Evolutionary conservation across 2,113 vertebrate genomes (phyloP).

Genomic region (Mustelus asterias): DNA sequence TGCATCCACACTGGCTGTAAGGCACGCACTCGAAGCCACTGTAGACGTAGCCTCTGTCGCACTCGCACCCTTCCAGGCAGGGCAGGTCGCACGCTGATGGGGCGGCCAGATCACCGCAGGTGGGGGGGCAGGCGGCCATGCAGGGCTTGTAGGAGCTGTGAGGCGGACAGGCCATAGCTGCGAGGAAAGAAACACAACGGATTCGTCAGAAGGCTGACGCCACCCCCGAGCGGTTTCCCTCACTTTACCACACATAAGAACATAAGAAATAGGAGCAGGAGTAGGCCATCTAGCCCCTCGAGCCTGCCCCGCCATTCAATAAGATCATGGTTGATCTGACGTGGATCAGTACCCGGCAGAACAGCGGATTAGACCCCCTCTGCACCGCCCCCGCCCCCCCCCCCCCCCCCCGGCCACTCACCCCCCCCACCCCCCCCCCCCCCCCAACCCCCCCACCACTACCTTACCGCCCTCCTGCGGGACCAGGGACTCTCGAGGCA

Average conservation of each 20-base stretch:
- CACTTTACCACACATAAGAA: too few relatives aligned
- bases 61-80: constrained; percentile 56
- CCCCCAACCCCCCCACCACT: too few relatives aligned
- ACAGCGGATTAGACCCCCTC: not conserved
- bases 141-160: constrained; percentile 59
- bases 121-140: constrained; percentile 59
- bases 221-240: not conserved
- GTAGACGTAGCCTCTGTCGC: constrained; percentile 49
- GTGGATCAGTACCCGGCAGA: too few relatives aligned
- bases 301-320: too few relatives aligned
- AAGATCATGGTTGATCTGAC: too few relatives aligned
- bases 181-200: not conserved
- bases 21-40: constrained; percentile 55
- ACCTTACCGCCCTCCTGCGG: too few relatives aligned
- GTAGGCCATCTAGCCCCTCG: too few relatives aligned
- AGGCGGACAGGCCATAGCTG: constrained; percentile 51
- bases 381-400: too few relatives aligned
- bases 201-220: not conserved
- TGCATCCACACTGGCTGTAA: constrained; percentile 57
- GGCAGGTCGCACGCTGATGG: constrained; percentile 51
- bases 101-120: constrained; percentile 60
- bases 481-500: too few relatives aligned
- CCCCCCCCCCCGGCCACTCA: too few relatives aligned
- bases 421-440: too few relatives aligned
- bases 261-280: too few relatives aligned